These are phyloP conservation scores for Python bivittatus DNA, from an alignment of 2,113 vertebrate species.

Conservation along the genomic window DNA sequence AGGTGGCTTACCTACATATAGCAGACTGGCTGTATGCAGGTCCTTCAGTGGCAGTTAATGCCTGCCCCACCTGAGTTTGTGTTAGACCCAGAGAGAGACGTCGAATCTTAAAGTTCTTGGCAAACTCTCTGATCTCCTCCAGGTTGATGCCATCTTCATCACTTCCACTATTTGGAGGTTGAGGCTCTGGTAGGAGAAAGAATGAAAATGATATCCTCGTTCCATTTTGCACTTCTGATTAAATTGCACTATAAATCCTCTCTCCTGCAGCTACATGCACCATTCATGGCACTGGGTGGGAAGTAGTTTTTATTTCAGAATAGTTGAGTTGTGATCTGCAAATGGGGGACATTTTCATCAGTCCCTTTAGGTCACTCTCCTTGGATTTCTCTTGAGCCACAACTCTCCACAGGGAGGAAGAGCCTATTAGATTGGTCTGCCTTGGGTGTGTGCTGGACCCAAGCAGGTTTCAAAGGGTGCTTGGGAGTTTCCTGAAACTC, in stretches of 20 bases:
- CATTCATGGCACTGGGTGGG: not conserved
- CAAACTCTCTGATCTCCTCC: slow-evolving; percentile 96
- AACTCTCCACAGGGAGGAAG: too few species aligned
- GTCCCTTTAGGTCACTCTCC: not conserved
- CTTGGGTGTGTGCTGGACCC: too few species aligned
- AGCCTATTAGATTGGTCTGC: too few species aligned
- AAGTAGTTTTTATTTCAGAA: not conserved
- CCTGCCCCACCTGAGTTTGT: slow-evolving; percentile 96
- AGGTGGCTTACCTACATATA: slow-evolving; percentile 86
- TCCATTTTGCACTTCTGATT: not conserved
- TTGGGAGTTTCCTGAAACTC: too few species aligned
- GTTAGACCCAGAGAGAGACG: slow-evolving; percentile 91
- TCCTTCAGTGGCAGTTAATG: slow-evolving; percentile 92
- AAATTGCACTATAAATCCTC: not conserved
- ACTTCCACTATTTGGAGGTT: slow-evolving; percentile 67
- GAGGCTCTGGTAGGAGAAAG: slow-evolving; percentile 73
- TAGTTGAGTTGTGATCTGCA: not conserved
- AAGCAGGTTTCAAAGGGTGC: too few species aligned
- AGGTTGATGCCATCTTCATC: slow-evolving; percentile 93
- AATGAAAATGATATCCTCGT: rapidly evolving
- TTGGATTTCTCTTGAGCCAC: not conserved
- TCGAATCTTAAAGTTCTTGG: slow-evolving; percentile 97
- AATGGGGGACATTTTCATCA: not conserved
- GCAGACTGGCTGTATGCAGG: slow-evolving; percentile 97
- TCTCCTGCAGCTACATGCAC: not conserved